Conservation (phyloP, 2,797 vertebrate genomes). For the Manis pentadactyla region DNA sequence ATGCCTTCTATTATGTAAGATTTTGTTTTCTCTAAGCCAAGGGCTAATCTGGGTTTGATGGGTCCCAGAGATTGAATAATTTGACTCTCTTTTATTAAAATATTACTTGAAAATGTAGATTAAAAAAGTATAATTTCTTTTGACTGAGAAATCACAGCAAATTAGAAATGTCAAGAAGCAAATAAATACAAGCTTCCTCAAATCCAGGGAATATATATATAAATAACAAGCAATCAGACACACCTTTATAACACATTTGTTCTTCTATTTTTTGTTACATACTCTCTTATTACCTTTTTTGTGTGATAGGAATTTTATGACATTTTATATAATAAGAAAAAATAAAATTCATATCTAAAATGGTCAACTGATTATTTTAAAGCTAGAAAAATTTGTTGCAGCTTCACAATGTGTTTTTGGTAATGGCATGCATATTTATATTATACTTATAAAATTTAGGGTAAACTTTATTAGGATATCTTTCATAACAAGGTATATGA, state of each 20-base stretch:
- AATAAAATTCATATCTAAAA: background rate
- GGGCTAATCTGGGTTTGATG: background rate
- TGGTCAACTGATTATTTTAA: background rate
- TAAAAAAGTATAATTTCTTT: background rate
- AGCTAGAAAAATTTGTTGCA: background rate
- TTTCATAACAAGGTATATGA: background rate
- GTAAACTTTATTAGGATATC: background rate
- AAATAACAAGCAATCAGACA: background rate
- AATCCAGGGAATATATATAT: background rate
- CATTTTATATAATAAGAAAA: background rate
- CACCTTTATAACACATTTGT: background rate
- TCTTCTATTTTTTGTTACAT: background rate
- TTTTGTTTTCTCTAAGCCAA: background rate
- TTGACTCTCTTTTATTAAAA: background rate
- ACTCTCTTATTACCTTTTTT: background rate
- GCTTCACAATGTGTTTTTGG: background rate
- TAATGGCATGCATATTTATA: background rate
- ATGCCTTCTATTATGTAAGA: background rate
- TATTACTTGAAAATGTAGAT: background rate
- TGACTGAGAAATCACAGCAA: background rate
- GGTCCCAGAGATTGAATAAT: background rate
- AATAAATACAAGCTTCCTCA: background rate
- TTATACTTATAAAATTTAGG: background rate
- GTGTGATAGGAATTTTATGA: background rate
- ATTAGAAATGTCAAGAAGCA: background rate